Percentiles rank a stretch among this genome's conserved stretches.
These are phyloP conservation scores for Hydra vulgaris DNA, from an alignment of 30 jellyfish, hydroid and myxozoan genomes.

Conservation along the genomic window DNA sequence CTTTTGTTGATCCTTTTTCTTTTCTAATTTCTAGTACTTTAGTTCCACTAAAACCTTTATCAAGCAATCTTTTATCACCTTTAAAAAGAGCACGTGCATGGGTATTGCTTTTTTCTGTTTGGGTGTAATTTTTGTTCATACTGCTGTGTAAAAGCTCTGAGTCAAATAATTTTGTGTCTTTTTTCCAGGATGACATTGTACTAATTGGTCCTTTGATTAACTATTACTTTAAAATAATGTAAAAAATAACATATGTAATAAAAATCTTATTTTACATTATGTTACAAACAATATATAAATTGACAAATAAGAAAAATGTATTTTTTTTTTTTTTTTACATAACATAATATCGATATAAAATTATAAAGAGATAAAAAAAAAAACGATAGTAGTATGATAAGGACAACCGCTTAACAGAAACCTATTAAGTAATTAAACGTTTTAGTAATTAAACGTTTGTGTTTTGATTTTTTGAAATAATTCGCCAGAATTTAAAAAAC, in stretches of 20 bases:
- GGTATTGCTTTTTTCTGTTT: not conserved
- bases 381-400: not conserved
- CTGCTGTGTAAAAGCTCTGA: not conserved
- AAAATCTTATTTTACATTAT: too few species aligned
- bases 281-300: too few species aligned
- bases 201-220: not conserved
- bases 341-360: too few species aligned
- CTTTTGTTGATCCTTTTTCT: not conserved
- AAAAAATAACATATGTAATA: too few species aligned
- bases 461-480: not conserved
- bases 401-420: not conserved
- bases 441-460: not conserved
- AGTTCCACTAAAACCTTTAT: not conserved
- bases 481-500: not conserved
- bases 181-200: not conserved
- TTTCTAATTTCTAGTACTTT: not conserved
- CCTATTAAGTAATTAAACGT: not conserved
- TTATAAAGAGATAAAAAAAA: too few species aligned
- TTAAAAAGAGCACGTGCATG: not conserved
- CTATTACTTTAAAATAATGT: not conserved
- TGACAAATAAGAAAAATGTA: too few species aligned
- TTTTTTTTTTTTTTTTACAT: too few species aligned
- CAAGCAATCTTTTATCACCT: not conserved
- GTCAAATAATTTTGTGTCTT: not conserved
- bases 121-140: not conserved